phyloP scores from a whole-genome alignment of 2,888 invertebrate species.

The Leptopilina myrica region DNA sequence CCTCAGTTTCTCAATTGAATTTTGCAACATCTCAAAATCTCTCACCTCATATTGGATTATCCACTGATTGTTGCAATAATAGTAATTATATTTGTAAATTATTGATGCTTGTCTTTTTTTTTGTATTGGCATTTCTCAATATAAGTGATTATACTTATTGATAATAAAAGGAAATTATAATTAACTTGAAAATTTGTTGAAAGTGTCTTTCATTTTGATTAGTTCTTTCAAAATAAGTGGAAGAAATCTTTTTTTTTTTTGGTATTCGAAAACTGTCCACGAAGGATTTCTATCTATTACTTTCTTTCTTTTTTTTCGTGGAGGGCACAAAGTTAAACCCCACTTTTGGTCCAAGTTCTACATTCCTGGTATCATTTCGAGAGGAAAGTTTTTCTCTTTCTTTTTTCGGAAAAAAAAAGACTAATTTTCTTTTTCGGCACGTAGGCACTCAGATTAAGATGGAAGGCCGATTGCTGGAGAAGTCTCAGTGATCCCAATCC shows the following conservation, averaged over 20 bases:
- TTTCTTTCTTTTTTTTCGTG: background rate
- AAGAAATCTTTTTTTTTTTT: background rate
- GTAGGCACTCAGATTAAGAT: slow-evolving; percentile 40
- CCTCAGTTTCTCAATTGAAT: too few relatives aligned
- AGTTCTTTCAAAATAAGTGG: background rate
- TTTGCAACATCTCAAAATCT: too few relatives aligned
- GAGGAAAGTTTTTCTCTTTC: slow-evolving; percentile 12
- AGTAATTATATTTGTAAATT: too few relatives aligned
- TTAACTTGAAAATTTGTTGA: too few relatives aligned
- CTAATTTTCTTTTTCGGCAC: slow-evolving; percentile 36
- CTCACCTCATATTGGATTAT: too few relatives aligned
- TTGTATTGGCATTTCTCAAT: too few relatives aligned
- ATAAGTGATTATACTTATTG: too few relatives aligned
- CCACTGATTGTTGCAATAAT: too few relatives aligned
- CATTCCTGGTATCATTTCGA: slow-evolving; percentile 3
- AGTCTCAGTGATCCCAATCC: slow-evolving; percentile 54
- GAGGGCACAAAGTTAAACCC: slow-evolving; percentile 14
- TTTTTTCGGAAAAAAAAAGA: slow-evolving; percentile 1
- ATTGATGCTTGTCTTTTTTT: too few relatives aligned
- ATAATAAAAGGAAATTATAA: too few relatives aligned
- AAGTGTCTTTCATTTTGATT: background rate
- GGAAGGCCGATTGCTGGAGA: slow-evolving; percentile 41
- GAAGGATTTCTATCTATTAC: background rate
- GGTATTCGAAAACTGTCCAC: background rate
- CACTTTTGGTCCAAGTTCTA: background rate